Percentiles rank a stretch among this genome's conserved stretches.
These are phyloP conservation scores for Lasioglossum lativentre DNA, from an alignment of 2,888 invertebrate genomes.

Conservation along the genomic window DNA sequence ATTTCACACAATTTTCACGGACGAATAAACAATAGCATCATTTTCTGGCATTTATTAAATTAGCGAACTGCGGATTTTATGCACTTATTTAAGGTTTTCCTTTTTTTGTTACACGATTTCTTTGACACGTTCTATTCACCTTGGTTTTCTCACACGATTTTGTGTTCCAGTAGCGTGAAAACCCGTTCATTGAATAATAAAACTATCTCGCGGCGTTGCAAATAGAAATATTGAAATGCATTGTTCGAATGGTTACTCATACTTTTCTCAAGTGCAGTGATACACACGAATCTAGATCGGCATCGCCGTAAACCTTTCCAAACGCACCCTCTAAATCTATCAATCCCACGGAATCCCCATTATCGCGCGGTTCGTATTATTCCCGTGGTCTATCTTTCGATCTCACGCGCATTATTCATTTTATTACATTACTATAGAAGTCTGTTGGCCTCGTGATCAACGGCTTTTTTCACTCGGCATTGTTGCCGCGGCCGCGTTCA, in stretches of 20 bases:
- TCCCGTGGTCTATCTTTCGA: conserved; percentile 23
- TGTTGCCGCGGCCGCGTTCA: conserved; percentile 23
- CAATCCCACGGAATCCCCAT: conserved; percentile 35
- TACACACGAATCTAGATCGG: not conserved
- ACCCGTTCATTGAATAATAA: not conserved
- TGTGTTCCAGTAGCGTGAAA: not conserved
- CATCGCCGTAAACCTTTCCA: not conserved
- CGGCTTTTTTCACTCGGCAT: conserved; percentile 42
- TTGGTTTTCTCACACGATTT: not conserved
- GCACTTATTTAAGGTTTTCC: not conserved
- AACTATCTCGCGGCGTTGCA: not conserved
- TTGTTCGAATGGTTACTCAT: not conserved
- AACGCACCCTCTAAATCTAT: not conserved
- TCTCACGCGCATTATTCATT: conserved; percentile 43
- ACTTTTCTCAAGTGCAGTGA: not conserved
- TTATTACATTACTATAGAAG: conserved; percentile 47
- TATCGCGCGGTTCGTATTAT: conserved; percentile 35
- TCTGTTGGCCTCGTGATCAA: not conserved
- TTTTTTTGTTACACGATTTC: not conserved
- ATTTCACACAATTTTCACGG: too few species aligned
- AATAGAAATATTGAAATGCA: not conserved
- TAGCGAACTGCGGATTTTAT: too few species aligned
- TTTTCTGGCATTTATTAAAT: too few species aligned
- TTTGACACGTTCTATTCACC: not conserved
- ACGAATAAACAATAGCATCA: too few species aligned